Evolutionary conservation across 2,888 invertebrate species (phyloP).

Genomic region (Epsilonema sp.): DNA sequence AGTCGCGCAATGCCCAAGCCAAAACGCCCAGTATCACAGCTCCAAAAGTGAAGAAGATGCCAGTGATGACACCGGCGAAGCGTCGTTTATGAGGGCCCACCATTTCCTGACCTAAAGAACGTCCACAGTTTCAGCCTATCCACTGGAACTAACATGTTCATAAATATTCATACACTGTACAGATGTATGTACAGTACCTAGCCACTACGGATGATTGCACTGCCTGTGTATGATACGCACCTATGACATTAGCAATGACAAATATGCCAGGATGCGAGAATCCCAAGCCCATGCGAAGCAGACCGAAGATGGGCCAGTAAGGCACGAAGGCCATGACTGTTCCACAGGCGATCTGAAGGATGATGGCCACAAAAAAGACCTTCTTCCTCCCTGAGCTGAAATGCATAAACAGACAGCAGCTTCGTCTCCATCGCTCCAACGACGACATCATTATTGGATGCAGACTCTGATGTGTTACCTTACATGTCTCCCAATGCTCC

Average conservation of each 20-base stretch:
- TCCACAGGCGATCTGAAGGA: slow-evolving; percentile 51
- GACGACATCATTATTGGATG: too few species aligned
- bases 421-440: too few species aligned
- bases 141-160: too few species aligned
- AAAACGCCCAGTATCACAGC: slow-evolving; percentile 22
- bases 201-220: too few species aligned
- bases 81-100: slow-evolving; percentile 31
- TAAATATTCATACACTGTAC: too few species aligned
- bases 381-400: slow-evolving; percentile 52
- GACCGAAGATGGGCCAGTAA: slow-evolving; percentile 46
- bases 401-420: too few species aligned
- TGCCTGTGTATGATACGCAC: slow-evolving; percentile 30
- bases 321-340: slow-evolving; percentile 49
- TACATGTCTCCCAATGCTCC: too few species aligned
- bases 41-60: slow-evolving; percentile 31
- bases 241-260: slow-evolving; percentile 50
- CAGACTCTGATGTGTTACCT: too few species aligned
- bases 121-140: too few species aligned
- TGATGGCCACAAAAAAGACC: slow-evolving; percentile 50
- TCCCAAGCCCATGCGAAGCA: slow-evolving; percentile 49
- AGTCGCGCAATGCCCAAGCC: slow-evolving; percentile 24
- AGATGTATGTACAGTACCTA: too few species aligned
- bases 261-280: slow-evolving; percentile 61
- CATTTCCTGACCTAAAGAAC: too few species aligned
- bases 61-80: slow-evolving; percentile 30